These are phyloP conservation scores for Drosophila stalkeri DNA, from an alignment of 2,888 invertebrate genomes.

Conservation along the genomic window DNA sequence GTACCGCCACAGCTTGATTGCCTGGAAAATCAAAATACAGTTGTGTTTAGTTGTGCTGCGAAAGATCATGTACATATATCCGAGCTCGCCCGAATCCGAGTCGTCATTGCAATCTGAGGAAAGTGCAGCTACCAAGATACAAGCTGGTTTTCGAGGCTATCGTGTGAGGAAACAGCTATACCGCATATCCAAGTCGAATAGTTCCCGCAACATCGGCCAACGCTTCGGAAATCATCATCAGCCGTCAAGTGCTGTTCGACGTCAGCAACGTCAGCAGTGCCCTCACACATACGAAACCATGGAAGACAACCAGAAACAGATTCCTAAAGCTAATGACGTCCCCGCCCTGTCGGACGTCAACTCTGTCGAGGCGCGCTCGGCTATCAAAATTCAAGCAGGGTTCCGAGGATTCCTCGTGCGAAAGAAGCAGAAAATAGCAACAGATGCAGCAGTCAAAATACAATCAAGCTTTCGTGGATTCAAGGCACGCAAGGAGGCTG, in stretches of 20 bases:
- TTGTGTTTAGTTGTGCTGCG: slow-evolving; percentile 28
- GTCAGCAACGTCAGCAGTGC: slow-evolving; percentile 43
- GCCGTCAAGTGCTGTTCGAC: slow-evolving; percentile 44
- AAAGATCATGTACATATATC: slow-evolving; percentile 85
- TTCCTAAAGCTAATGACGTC: slow-evolving; percentile 19
- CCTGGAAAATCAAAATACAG: slow-evolving; percentile 11
- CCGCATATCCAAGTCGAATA: slow-evolving; percentile 43
- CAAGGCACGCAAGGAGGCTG: slow-evolving; percentile 83
- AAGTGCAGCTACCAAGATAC: slow-evolving; percentile 86
- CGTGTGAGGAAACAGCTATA: slow-evolving; percentile 86
- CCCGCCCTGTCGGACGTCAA: slow-evolving; percentile 32
- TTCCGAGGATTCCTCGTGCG: slow-evolving; percentile 84
- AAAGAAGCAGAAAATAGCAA: slow-evolving; percentile 83
- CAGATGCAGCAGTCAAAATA: slow-evolving; percentile 85
- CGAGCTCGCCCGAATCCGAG: slow-evolving; percentile 84
- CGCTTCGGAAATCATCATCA: slow-evolving; percentile 33
- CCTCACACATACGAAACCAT: slow-evolving; percentile 15
- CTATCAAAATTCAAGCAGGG: slow-evolving; percentile 84
- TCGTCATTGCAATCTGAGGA: slow-evolving; percentile 81
- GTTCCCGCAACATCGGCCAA: slow-evolving; percentile 40
- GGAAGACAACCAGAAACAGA: slow-evolving; percentile 49
- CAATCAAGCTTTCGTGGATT: slow-evolving; percentile 86
- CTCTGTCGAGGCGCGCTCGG: slow-evolving; percentile 81
- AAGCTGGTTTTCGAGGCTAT: slow-evolving; percentile 87
- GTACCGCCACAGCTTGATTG: slow-evolving; percentile 7